These are phyloP conservation scores for Cantharis lateralis DNA, from an alignment of 2,888 invertebrate species.

Conservation along the genomic window DNA sequence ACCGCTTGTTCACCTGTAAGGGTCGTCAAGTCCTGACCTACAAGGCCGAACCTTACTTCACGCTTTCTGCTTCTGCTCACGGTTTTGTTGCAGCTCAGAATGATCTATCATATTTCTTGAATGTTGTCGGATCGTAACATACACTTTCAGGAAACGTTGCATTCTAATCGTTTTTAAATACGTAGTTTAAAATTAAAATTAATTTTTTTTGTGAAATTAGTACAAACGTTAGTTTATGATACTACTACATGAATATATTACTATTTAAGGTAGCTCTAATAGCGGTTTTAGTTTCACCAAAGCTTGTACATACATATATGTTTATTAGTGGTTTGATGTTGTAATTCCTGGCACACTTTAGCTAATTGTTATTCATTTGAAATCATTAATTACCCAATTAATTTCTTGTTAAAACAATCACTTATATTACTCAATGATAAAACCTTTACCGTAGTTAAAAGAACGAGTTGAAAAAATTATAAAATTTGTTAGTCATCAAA, in stretches of 20 bases:
- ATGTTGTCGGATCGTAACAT: background rate
- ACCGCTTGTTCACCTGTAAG: conserved; percentile 20
- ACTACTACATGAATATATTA: background rate
- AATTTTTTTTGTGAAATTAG: background rate
- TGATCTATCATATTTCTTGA: background rate
- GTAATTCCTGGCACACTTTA: background rate
- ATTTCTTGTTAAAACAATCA: background rate
- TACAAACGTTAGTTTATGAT: background rate
- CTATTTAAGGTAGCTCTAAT: background rate
- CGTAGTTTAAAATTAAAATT: background rate
- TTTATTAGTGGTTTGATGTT: background rate
- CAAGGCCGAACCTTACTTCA: conserved; percentile 19
- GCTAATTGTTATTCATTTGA: conserved; percentile 1
- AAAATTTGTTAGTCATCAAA: background rate
- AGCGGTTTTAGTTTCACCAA: background rate
- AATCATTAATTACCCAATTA: background rate
- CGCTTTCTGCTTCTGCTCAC: conserved; percentile 25
- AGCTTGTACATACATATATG: background rate
- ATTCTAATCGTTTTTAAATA: background rate
- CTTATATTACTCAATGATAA: background rate
- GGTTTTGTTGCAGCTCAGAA: background rate
- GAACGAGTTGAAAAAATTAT: background rate
- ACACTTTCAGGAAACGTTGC: background rate
- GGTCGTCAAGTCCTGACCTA: conserved; percentile 22
- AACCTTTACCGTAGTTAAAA: background rate